Percentiles rank a stretch among this genome's conserved stretches.
These are phyloP conservation scores for Enteromius unitaeniatus DNA, from an alignment of 2,797 vertebrate genomes.

Conservation along the genomic window DNA sequence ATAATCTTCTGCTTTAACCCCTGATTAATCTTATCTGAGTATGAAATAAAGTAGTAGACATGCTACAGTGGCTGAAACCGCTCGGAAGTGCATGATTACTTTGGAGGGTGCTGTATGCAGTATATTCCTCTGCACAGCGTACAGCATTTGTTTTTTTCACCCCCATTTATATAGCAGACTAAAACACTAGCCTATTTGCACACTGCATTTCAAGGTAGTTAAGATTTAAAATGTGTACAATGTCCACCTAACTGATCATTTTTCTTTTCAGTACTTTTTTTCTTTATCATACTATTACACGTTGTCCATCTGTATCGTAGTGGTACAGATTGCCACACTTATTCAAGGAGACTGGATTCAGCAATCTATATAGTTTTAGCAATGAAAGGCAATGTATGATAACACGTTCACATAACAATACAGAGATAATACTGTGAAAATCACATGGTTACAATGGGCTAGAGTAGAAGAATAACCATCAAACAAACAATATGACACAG, in stretches of 20 bases:
- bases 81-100: conserved; percentile 21
- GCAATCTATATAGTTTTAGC: conserved; percentile 39
- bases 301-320: conserved; percentile 10
- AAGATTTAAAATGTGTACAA: not conserved
- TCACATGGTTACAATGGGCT: conserved; percentile 29
- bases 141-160: conserved; percentile 61
- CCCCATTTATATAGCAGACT: conserved; percentile 53
- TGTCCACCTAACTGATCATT: conserved; percentile 20
- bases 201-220: conserved; percentile 8
- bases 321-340: conserved; percentile 71
- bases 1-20: conserved; percentile 63
- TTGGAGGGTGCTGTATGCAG: conserved; percentile 14
- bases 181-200: conserved; percentile 50
- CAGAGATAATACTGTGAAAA: conserved; percentile 14
- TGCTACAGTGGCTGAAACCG: conserved; percentile 42
- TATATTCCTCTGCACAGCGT: conserved; percentile 73
- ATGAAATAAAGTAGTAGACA: conserved; percentile 44
- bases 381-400: conserved; percentile 38
- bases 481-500: conserved; percentile 61
- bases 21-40: conserved; percentile 65
- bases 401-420: conserved; percentile 38
- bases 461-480: conserved; percentile 50
- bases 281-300: not conserved
- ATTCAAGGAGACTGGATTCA: conserved; percentile 63
- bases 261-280: not conserved